These are phyloP conservation scores for Limnephilus rhombicus DNA, from an alignment of 2,888 invertebrate genomes.

Conservation along the genomic window DNA sequence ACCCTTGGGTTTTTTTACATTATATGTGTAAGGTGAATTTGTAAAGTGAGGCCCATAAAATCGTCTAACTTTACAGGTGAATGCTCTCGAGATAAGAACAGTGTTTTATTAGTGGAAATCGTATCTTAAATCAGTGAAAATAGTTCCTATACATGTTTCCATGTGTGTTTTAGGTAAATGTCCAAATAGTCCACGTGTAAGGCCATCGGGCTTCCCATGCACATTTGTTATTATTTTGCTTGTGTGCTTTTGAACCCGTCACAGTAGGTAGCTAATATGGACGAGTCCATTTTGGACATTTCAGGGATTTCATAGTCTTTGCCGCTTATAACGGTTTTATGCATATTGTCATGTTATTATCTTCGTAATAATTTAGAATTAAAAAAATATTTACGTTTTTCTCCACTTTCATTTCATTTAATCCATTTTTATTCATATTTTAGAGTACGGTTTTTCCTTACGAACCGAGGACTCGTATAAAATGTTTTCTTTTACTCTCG, in stretches of 20 bases:
- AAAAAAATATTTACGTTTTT: not conserved
- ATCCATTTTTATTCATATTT: not conserved
- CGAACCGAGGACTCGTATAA: not conserved
- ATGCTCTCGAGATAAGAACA: conserved; percentile 62
- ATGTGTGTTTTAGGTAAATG: conserved; percentile 30
- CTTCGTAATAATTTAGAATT: conserved; percentile 36
- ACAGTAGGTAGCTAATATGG: conserved; percentile 72
- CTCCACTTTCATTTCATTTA: not conserved
- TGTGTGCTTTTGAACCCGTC: conserved; percentile 80
- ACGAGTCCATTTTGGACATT: conserved; percentile 73
- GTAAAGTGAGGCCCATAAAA: conserved; percentile 67
- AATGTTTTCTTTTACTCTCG: not conserved
- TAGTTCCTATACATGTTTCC: conserved; percentile 22
- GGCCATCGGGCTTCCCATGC: conserved; percentile 78
- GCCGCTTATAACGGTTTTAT: conserved; percentile 47
- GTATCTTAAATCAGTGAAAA: conserved; percentile 69
- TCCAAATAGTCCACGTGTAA: conserved; percentile 73
- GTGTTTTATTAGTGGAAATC: conserved; percentile 68
- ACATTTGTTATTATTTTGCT: conserved; percentile 86
- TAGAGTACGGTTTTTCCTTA: not conserved
- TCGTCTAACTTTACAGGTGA: conserved; percentile 65
- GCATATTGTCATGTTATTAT: conserved; percentile 11
- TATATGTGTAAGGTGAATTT: conserved; percentile 67
- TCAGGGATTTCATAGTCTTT: conserved; percentile 56
- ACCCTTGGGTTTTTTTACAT: conserved; percentile 37